These are phyloP conservation scores for Epinephelus moara DNA, from an alignment of 2,113 vertebrate species.

Conservation along the genomic window DNA sequence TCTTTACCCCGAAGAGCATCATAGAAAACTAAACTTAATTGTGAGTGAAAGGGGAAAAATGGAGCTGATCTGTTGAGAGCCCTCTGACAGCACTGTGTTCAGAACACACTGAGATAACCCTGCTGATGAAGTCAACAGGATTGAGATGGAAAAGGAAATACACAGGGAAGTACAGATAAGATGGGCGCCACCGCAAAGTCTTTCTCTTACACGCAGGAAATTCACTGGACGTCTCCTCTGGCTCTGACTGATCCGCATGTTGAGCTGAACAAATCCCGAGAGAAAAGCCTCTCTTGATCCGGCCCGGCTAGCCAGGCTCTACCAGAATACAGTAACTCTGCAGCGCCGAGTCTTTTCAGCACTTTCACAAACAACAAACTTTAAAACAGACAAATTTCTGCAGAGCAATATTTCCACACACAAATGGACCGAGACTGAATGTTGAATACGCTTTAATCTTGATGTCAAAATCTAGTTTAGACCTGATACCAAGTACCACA, in stretches of 20 bases:
- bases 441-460: no score
- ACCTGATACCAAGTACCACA: no score
- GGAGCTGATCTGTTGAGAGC: neutral
- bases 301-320: neutral
- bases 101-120: neutral
- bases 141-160: neutral
- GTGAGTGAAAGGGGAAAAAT: neutral
- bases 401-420: neutral
- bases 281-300: slow-evolving; percentile 4
- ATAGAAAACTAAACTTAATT: neutral
- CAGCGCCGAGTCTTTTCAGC: neutral
- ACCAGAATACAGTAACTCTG: neutral
- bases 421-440: neutral
- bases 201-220: neutral
- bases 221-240: neutral
- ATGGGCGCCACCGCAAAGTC: neutral
- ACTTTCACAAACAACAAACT: neutral
- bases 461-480: no score
- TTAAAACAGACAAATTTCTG: neutral
- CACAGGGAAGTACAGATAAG: neutral
- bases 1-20: neutral
- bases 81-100: neutral
- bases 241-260: slow-evolving; percentile 4
- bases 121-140: neutral
- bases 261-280: neutral